Evolutionary conservation across 2,888 invertebrate species (phyloP).

Genomic region (Eupithecia centaureata): DNA sequence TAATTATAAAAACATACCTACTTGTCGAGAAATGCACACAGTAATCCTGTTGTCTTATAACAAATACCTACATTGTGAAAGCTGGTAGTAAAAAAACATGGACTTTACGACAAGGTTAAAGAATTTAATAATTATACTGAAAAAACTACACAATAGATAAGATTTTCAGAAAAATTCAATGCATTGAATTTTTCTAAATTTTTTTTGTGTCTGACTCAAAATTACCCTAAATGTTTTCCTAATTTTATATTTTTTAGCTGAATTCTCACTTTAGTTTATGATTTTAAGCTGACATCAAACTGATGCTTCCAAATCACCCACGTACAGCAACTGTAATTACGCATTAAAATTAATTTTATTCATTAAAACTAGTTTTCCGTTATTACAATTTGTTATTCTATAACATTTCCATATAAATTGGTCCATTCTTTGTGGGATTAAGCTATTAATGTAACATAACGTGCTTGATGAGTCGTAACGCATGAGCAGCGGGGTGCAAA

Average conservation of each 20-base stretch:
- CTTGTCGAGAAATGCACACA: no score
- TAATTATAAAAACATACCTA: no score
- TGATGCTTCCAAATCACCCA: conserved; percentile 28
- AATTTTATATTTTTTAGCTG: not conserved
- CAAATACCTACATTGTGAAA: no score
- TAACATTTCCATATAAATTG: conserved; percentile 55
- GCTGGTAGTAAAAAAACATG: no score
- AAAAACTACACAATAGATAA: no score
- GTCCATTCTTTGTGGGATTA: conserved; percentile 36
- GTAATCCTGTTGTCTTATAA: no score
- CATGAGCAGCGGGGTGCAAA: conserved; percentile 30
- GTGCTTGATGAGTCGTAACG: conserved; percentile 28
- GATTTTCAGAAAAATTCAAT: no score
- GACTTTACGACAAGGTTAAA: no score
- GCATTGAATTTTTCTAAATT: no score
- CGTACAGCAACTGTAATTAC: conserved; percentile 28
- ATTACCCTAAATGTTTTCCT: not conserved
- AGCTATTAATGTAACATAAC: conserved; percentile 31
- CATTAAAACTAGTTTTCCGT: conserved; percentile 42
- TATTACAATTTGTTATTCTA: conserved; percentile 36
- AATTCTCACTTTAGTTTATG: not conserved
- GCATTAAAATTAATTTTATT: conserved; percentile 41
- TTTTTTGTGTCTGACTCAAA: no score
- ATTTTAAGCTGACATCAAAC: not conserved
- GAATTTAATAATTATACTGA: no score